phyloP scores from a whole-genome alignment of 2,113 vertebrate genomes.

The Apodemus sylvaticus region DNA sequence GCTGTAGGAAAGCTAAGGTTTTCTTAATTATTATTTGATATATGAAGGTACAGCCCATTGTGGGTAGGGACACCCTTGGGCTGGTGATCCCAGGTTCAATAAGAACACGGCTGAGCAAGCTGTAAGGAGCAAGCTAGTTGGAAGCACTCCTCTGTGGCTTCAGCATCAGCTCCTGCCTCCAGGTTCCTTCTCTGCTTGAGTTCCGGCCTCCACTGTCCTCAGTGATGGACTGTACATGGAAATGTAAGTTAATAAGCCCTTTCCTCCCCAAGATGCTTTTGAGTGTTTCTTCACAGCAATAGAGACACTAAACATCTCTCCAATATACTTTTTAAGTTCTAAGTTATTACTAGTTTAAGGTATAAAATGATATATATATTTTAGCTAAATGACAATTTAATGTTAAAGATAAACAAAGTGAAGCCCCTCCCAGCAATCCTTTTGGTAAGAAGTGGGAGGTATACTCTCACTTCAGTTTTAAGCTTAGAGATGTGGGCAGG shows the following conservation, averaged over 20 bases:
- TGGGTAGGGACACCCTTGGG: not conserved
- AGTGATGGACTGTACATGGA: not conserved
- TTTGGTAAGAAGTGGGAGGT: constrained; percentile 8
- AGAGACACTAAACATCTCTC: not conserved
- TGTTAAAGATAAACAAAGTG: constrained; percentile 22
- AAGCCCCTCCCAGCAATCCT: not conserved
- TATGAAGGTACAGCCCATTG: no score
- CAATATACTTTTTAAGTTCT: not conserved
- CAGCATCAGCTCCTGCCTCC: not conserved
- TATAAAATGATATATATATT: not conserved
- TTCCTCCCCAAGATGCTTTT: not conserved
- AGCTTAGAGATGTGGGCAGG: not conserved
- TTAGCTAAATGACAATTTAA: constrained; percentile 22
- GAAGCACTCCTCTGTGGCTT: not conserved
- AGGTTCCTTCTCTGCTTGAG: not conserved
- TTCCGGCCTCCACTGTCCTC: not conserved
- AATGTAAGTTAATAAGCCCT: not conserved
- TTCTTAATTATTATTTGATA: not conserved
- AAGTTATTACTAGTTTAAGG: not conserved
- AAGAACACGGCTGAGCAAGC: not conserved
- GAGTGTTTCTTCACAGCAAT: not conserved
- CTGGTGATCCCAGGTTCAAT: not conserved
- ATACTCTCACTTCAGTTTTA: constrained; percentile 19
- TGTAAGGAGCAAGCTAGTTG: not conserved
- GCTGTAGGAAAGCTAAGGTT: not conserved